Conservation (phyloP, 37 sponge, comb jelly and placozoan genomes). For the Theonella swinhoei region DNA sequence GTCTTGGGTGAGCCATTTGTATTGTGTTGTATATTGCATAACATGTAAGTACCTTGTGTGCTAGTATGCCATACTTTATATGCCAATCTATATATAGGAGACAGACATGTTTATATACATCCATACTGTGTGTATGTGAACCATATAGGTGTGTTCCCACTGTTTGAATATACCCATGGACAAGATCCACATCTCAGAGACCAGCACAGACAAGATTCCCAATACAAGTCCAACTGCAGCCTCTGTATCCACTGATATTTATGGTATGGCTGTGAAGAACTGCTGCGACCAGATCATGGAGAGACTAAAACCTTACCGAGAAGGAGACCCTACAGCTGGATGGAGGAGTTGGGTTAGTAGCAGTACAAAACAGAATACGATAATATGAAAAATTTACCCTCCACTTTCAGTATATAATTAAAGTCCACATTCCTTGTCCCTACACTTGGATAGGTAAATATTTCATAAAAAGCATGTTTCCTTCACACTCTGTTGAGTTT, state of each 20-base stretch:
- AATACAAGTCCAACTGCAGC: conserved; percentile 85
- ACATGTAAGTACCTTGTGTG: no score
- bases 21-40: no score
- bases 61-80: no score
- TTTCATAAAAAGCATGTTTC: no score
- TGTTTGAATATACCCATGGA: conserved; percentile 61
- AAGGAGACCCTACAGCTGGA: conserved; percentile 48
- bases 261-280: conserved; percentile 83
- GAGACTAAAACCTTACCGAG: conserved; percentile 65
- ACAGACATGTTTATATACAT: no score
- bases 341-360: conserved; percentile 78
- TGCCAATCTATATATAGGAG: no score
- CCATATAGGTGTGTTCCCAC: conserved; percentile 77
- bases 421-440: not conserved
- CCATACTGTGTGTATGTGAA: not conserved
- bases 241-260: conserved; percentile 83
- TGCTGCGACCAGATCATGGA: conserved; percentile 74
- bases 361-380: not conserved
- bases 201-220: conserved; percentile 70
- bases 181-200: conserved; percentile 74
- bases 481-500: no score
- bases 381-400: not conserved
- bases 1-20: no score
- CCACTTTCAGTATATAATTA: not conserved
- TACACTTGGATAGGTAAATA: no score